Conservation (phyloP, 2,113 vertebrate species). For the Myxocyprinus asiaticus region DNA sequence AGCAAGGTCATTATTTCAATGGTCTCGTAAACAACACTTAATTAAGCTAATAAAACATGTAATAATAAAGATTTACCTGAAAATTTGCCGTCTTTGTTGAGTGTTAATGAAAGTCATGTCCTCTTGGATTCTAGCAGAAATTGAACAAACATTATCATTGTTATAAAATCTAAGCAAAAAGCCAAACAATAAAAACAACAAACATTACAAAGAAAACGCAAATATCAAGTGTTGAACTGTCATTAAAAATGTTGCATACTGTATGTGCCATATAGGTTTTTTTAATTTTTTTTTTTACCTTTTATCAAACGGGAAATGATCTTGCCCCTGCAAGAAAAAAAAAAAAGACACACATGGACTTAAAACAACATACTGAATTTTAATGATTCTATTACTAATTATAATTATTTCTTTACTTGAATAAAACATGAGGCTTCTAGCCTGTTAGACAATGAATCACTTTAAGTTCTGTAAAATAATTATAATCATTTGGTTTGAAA, state of each 20-base stretch:
- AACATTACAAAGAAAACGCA: too few relatives aligned
- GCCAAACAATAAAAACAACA: too few relatives aligned
- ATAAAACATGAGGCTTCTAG: neutral
- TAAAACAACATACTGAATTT: too few relatives aligned
- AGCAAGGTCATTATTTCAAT: too few relatives aligned
- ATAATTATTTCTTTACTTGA: neutral
- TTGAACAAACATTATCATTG: neutral
- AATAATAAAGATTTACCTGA: constrained; percentile 78
- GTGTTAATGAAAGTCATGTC: constrained; percentile 87
- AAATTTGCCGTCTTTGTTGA: constrained; percentile 95
- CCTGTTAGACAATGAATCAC: too few relatives aligned
- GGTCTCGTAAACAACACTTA: neutral
- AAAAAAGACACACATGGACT: neutral
- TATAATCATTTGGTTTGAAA: too few relatives aligned
- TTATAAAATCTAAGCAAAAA: neutral
- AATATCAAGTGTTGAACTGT: too few relatives aligned
- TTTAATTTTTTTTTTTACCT: constrained; percentile 80
- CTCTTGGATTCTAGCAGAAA: constrained; percentile 88
- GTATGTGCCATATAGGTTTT: too few relatives aligned
- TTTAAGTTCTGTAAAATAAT: too few relatives aligned
- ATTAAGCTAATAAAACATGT: neutral
- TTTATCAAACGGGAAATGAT: constrained; percentile 91
- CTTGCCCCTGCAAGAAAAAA: constrained; percentile 81
- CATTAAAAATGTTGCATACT: too few relatives aligned
- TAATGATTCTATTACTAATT: too few relatives aligned